A percentile compares a stretch with the other conserved stretches of the same genome.
phyloP scores from a whole-genome alignment of 2,113 vertebrate species.

The Esox niger region DNA sequence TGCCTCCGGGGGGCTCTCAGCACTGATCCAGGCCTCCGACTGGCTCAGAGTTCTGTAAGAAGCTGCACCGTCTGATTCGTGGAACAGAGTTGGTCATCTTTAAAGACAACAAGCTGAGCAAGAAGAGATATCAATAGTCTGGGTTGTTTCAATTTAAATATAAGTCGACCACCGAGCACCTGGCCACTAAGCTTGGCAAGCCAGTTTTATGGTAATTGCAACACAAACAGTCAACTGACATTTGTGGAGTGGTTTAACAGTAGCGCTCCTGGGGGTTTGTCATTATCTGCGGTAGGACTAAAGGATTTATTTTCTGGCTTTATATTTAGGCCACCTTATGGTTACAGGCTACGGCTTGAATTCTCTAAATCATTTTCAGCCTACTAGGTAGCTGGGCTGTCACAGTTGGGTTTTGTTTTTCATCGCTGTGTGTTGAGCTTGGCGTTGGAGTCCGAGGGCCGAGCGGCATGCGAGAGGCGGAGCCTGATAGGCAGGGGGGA shows the following conservation, averaged over 20 bases:
- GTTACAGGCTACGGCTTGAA: slow-evolving; percentile 26
- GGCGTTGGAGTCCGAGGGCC: slow-evolving; percentile 24
- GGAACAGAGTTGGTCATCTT: slow-evolving; percentile 34
- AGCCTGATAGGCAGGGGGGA: slow-evolving; percentile 4
- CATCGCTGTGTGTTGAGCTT: slow-evolving; percentile 55
- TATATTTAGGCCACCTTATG: slow-evolving; percentile 23
- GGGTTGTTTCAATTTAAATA: slow-evolving; percentile 14
- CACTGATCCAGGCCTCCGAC: slow-evolving; percentile 51
- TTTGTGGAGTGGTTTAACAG: slow-evolving; percentile 46
- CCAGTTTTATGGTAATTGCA: slow-evolving; percentile 47
- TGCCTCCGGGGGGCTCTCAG: slow-evolving; percentile 55
- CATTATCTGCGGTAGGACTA: slow-evolving; percentile 18
- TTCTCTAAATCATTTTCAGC: slow-evolving; percentile 34
- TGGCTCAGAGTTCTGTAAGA: slow-evolving; percentile 10
- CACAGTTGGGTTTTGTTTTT: slow-evolving; percentile 53
- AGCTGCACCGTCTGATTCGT: slow-evolving; percentile 21
- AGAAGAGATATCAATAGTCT: slow-evolving; percentile 26
- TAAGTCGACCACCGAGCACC: slow-evolving; percentile 14
- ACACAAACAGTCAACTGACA: slow-evolving; percentile 48
- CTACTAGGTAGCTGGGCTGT: slow-evolving; percentile 35
- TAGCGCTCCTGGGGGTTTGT: slow-evolving; percentile 25
- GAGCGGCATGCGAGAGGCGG: slow-evolving; percentile 20
- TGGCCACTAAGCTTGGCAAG: slow-evolving; percentile 19
- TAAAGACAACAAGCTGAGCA: slow-evolving; percentile 38
- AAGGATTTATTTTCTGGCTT: slow-evolving; percentile 19